phyloP scores from a whole-genome alignment of 2,113 vertebrate species.

The Oxygymnocypris stewartii region DNA sequence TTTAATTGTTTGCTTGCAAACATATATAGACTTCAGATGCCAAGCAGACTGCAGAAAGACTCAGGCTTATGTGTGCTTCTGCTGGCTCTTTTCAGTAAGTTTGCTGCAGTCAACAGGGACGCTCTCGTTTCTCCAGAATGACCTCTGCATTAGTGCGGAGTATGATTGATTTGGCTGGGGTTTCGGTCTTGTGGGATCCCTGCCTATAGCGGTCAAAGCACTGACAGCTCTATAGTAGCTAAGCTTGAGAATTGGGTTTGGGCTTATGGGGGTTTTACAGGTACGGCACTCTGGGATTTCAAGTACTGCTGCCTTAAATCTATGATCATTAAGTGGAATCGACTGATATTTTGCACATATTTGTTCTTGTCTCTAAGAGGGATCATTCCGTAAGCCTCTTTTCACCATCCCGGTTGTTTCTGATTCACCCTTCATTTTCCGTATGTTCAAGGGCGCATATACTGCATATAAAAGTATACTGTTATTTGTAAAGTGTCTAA shows the following conservation, averaged over 20 bases:
- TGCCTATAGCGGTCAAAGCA: conserved; percentile 3
- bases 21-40: neutral
- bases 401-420: neutral
- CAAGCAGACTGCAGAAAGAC: neutral
- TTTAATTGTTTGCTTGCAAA: conserved; percentile 11
- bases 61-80: neutral
- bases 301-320: conserved; percentile 22
- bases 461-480: too few species aligned
- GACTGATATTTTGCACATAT: neutral
- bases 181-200: conserved; percentile 16
- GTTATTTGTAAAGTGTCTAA: too few species aligned
- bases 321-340: conserved; percentile 23
- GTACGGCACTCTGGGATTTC: conserved; percentile 2
- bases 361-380: neutral
- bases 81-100: conserved; percentile 12
- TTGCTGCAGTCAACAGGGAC: conserved; percentile 27
- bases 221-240: neutral
- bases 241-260: conserved; percentile 22
- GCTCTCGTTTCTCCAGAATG: conserved; percentile 8
- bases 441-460: neutral
- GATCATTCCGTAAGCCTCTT: neutral
- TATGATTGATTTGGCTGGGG: conserved; percentile 46
- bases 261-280: neutral
- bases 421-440: neutral
- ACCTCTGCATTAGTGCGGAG: conserved; percentile 18